Conservation (phyloP, 1,140 invertebrate species). For the Myzus persicae region DNA sequence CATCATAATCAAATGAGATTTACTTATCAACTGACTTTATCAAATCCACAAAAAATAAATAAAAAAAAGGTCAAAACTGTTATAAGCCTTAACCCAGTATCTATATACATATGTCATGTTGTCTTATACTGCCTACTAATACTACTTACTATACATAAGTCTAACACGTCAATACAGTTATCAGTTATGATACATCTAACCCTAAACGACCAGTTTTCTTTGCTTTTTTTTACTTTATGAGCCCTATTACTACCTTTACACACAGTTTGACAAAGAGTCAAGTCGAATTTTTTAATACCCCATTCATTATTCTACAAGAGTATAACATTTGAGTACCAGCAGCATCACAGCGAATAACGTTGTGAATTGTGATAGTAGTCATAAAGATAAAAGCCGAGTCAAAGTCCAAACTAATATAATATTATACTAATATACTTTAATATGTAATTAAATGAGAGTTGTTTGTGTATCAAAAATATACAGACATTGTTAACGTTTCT, state of each 20-base stretch:
- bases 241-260: neutral
- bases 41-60: neutral
- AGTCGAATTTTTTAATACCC: neutral
- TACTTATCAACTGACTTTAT: slow-evolving; percentile 1
- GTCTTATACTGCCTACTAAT: neutral
- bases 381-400: neutral
- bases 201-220: too few species aligned
- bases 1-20: neutral
- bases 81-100: neutral
- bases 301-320: neutral
- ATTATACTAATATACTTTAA: too few species aligned
- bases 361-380: too few species aligned
- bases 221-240: neutral
- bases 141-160: neutral
- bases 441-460: neutral
- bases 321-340: neutral
- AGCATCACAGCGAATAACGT: too few species aligned
- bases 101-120: neutral
- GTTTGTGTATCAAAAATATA: neutral
- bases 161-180: neutral
- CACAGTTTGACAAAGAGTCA: neutral
- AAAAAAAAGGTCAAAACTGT: neutral
- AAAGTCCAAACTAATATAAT: too few species aligned
- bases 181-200: neutral
- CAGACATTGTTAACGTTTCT: neutral